A percentile compares a stretch with the other conserved stretches of the same genome.
Evolutionary conservation across 2,797 vertebrate genomes (phyloP).

Genomic region (Paedocypris micromegethes): DNA sequence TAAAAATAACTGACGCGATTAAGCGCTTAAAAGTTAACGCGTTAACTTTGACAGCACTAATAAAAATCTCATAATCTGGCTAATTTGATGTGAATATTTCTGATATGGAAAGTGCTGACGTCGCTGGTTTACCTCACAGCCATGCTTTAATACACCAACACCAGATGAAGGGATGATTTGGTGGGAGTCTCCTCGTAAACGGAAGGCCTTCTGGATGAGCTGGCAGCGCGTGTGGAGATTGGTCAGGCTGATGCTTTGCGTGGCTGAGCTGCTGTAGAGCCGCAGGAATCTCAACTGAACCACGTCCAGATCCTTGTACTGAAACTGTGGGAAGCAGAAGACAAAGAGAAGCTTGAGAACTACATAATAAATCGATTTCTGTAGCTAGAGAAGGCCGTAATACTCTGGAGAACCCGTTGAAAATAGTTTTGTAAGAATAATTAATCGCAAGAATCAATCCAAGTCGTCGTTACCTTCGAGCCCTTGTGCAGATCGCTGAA

Average conservation of each 20-base stretch:
- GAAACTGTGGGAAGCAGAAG: slow-evolving; percentile 54
- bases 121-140: slow-evolving; percentile 54
- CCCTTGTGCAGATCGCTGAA: slow-evolving; percentile 54
- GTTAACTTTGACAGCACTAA: no score
- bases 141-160: slow-evolving; percentile 43
- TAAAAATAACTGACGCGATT: no score
- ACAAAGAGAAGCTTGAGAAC: neutral
- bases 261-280: slow-evolving; percentile 64
- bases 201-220: slow-evolving; percentile 41
- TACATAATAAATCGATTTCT: no score
- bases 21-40: no score
- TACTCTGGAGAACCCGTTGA: no score
- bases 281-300: slow-evolving; percentile 72
- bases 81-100: no score
- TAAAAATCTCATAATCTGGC: no score
- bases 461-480: slow-evolving; percentile 52
- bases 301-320: slow-evolving; percentile 58
- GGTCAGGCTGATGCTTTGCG: slow-evolving; percentile 61
- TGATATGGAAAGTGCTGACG: neutral
- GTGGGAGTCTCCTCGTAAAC: slow-evolving; percentile 61
- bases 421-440: no score
- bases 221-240: slow-evolving; percentile 41
- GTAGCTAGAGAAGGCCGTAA: no score
- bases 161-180: slow-evolving; percentile 54
- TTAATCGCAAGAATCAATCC: neutral